Evolutionary conservation across 2,113 vertebrate genomes (phyloP).

Genomic region (Gnathonemus echidnorhynchus): DNA sequence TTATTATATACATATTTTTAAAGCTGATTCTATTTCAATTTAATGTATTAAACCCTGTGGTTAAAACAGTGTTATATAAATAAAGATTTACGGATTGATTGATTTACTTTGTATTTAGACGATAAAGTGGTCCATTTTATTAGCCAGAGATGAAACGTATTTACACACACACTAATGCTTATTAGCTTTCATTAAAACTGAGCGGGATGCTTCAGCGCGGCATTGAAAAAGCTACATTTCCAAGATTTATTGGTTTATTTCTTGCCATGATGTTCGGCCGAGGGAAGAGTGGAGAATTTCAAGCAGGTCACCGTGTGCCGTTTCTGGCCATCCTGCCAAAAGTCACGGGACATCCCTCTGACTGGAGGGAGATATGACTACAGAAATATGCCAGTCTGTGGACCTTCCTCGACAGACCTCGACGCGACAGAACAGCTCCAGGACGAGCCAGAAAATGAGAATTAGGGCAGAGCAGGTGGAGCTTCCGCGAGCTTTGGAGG

Average conservation of each 20-base stretch:
- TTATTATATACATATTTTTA: not conserved
- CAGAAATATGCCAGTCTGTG: not conserved
- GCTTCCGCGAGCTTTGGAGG: not conserved
- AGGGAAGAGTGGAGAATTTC: not conserved
- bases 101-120: not conserved
- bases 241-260: not conserved
- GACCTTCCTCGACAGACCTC: not conserved
- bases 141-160: not conserved
- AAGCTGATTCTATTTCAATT: not conserved
- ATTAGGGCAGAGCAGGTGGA: not conserved
- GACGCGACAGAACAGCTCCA: not conserved
- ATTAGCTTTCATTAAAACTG: not conserved
- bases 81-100: not conserved
- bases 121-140: not conserved
- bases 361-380: not conserved
- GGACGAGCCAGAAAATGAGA: not conserved
- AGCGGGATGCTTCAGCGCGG: not conserved
- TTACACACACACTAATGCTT: not conserved
- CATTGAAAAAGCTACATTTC: not conserved
- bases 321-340: not conserved
- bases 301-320: not conserved
- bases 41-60: not conserved
- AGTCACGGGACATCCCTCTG: not conserved
- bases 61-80: not conserved
- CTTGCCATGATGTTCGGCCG: not conserved